phyloP scores from a whole-genome alignment of 2,888 invertebrate genomes.

The Perizoma flavofasciatum region DNA sequence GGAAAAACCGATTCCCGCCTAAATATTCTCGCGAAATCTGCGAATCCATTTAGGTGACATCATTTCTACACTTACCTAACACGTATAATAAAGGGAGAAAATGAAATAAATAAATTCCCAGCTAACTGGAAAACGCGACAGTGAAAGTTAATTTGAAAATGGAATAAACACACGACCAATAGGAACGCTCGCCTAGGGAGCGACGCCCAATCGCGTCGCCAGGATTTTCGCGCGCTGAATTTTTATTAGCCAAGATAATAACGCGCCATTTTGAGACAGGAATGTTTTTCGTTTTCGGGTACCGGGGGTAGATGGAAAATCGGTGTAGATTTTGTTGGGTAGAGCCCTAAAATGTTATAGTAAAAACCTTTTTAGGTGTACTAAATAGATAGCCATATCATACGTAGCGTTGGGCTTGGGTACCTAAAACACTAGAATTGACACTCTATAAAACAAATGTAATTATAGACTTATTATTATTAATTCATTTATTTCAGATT shows the following conservation, averaged over 20 bases:
- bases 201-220: constrained; percentile 65
- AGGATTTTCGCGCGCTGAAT: constrained; percentile 82
- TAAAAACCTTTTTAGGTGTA: neutral
- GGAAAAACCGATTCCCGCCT: constrained; percentile 30
- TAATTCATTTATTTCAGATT: too few relatives aligned
- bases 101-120: constrained; percentile 55
- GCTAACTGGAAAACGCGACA: constrained; percentile 51
- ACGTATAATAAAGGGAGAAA: constrained; percentile 54
- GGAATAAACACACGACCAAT: constrained; percentile 80
- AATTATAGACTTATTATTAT: too few relatives aligned
- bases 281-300: constrained; percentile 66
- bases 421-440: too few relatives aligned
- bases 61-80: constrained; percentile 42
- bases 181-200: constrained; percentile 64
- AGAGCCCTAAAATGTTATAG: constrained; percentile 1
- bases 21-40: constrained; percentile 25
- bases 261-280: constrained; percentile 79
- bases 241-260: constrained; percentile 83
- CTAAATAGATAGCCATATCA: too few relatives aligned
- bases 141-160: constrained; percentile 84
- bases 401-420: too few relatives aligned
- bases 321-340: constrained; percentile 7
- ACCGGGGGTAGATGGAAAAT: constrained; percentile 29
- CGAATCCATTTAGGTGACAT: constrained; percentile 42
- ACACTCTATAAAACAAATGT: too few relatives aligned